phyloP scores from a whole-genome alignment of 1,140 invertebrate genomes.

The Melipona quadrifasciata region DNA sequence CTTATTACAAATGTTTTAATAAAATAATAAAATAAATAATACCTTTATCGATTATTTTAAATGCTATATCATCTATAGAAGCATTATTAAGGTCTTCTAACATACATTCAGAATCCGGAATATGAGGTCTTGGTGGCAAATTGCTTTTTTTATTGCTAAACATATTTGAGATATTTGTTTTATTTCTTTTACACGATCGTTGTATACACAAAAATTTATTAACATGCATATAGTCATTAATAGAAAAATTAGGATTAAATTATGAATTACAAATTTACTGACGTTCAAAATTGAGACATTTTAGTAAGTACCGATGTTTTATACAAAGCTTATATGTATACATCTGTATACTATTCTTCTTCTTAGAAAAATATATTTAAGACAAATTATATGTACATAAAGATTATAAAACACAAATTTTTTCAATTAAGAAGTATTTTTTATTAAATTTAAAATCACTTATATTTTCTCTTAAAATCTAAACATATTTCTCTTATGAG shows the following conservation, averaged over 20 bases:
- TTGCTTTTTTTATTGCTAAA: slow-evolving; percentile 73
- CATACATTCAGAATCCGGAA: slow-evolving; percentile 69
- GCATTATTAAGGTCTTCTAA: slow-evolving; percentile 71
- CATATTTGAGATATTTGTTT: slow-evolving; percentile 54
- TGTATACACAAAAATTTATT: not conserved
- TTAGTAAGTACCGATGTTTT: too few species aligned
- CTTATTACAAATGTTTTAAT: not conserved
- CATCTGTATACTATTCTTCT: not conserved
- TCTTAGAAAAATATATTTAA: not conserved
- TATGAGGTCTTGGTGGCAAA: slow-evolving; percentile 70
- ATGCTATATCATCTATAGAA: slow-evolving; percentile 67
- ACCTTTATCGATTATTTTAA: slow-evolving; percentile 70
- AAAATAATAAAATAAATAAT: slow-evolving; percentile 19
- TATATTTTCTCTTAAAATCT: not conserved
- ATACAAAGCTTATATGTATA: too few species aligned
- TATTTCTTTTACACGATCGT: not conserved
- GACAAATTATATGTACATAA: not conserved
- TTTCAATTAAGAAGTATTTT: not conserved
- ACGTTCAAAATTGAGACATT: not conserved
- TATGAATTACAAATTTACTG: not conserved
- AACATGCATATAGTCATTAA: not conserved
- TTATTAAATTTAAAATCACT: not conserved
- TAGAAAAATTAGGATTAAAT: not conserved
- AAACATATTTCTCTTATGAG: not conserved
- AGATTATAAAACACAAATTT: not conserved